Evolutionary conservation across 2,888 invertebrate species (phyloP), one percentile per base, ranked within the genome.

Genomic region (Melitaea athalia): DNA sequence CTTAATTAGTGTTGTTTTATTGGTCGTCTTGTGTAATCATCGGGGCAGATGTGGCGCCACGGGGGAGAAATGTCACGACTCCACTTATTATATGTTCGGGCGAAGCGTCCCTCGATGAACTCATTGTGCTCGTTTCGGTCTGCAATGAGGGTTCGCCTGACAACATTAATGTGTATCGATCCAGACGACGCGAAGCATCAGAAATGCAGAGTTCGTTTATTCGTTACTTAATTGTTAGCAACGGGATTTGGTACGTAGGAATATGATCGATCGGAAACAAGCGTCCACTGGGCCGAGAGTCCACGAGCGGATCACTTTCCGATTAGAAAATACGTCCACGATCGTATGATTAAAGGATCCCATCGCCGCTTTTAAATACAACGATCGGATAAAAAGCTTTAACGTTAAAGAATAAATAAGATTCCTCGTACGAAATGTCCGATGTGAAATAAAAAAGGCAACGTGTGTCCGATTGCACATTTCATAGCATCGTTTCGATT

Each of bases 401-500:
- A 45, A 33, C 24, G 12, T 49, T 43, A 12, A 53, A 45, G 33
- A 45, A 14, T 43, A 15, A 45, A 59, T 14, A 53, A 53, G 43
- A 52, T 52, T 11, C 57, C 38, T 33, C 38, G 38, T 10, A 55
- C 33, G 6, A 67, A 61, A 67, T 17, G 24, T 67, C 53, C 17
- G 33, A 66, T 31, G 31, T 33, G 52, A 57, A 24, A 14, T 55
- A n/a, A 52, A 47, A 61, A 33, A 47, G 8, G 60, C 60, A 60
- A 47, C 15, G 57, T 42, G 57, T 42, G 24, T 60, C 24, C 52
- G 70, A 70, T 66, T 68, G 61, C 68, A 66, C 65, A 70, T 71
- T 66, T 67, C 59, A 71, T 87, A 86, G 83, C 81, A 82, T 81
- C 85, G 84, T 85, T 88, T 87, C 87, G 86, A 87, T 86, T 86